These are phyloP conservation scores for Anticlea derivata DNA, from an alignment of 2,888 invertebrate genomes.

Conservation along the genomic window DNA sequence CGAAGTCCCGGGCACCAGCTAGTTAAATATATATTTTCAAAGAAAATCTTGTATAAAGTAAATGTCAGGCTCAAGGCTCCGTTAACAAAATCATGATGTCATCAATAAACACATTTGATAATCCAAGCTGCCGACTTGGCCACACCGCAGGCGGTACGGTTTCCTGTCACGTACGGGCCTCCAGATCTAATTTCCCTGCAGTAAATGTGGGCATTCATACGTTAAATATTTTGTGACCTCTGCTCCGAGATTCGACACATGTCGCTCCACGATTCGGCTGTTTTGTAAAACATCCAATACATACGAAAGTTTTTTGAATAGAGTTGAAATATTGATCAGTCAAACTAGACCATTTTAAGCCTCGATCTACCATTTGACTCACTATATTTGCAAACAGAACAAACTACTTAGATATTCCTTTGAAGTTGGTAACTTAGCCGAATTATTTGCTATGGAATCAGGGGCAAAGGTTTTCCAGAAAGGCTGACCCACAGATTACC, in stretches of 20 bases:
- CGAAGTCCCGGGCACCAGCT: too few species aligned
- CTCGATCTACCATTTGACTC: too few species aligned
- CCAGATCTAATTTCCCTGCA: slow-evolving; percentile 54
- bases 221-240: slow-evolving; percentile 47
- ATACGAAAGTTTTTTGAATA: too few species aligned
- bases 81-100: slow-evolving; percentile 4
- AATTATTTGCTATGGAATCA: not conserved
- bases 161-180: slow-evolving; percentile 58
- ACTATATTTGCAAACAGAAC: too few species aligned
- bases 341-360: too few species aligned
- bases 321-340: too few species aligned
- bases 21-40: too few species aligned
- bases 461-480: not conserved
- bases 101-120: slow-evolving; percentile 18
- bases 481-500: slow-evolving; percentile 3
- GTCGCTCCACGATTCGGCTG: not conserved
- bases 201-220: slow-evolving; percentile 57
- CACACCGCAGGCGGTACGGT: slow-evolving; percentile 15
- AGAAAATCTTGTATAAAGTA: too few species aligned
- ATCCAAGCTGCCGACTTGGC: not conserved
- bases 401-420: too few species aligned
- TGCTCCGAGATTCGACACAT: not conserved
- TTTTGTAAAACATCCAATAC: too few species aligned
- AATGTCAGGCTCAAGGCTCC: too few species aligned
- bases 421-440: too few species aligned